These are phyloP conservation scores for Polydrusus pterygomalis DNA, from an alignment of 2,888 invertebrate species.

Conservation along the genomic window DNA sequence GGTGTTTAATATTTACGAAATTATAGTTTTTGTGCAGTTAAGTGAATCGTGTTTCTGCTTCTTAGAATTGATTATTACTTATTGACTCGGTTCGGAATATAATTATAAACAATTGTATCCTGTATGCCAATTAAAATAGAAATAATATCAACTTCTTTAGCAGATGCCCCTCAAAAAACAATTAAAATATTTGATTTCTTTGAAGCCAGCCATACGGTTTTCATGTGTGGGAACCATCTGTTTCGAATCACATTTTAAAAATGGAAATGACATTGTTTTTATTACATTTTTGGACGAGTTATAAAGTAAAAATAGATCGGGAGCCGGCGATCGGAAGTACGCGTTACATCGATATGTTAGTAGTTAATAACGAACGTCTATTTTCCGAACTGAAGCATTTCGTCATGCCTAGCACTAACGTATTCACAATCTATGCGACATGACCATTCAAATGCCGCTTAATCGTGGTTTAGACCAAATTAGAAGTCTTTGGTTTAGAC, in stretches of 20 bases:
- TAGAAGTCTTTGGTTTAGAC: too few species aligned
- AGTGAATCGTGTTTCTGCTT: too few species aligned
- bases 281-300: slow-evolving; percentile 40
- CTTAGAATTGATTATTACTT: too few species aligned
- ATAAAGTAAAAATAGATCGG: slow-evolving; percentile 37
- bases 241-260: slow-evolving; percentile 40
- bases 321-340: not conserved
- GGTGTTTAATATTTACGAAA: too few species aligned
- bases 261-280: slow-evolving; percentile 51
- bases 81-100: too few species aligned
- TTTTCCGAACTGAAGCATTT: too few species aligned
- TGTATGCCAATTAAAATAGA: not conserved
- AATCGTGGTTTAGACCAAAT: too few species aligned
- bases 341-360: not conserved
- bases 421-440: too few species aligned
- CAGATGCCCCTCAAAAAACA: slow-evolving; percentile 30
- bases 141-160: not conserved
- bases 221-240: slow-evolving; percentile 40
- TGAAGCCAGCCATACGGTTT: slow-evolving; percentile 18
- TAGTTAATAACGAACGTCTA: too few species aligned
- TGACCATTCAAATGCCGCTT: too few species aligned
- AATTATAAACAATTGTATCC: not conserved
- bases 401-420: too few species aligned
- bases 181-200: slow-evolving; percentile 31
- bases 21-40: too few species aligned